Evolutionary conservation across 2,113 vertebrate genomes (phyloP).

Genomic region (Pandion haliaetus): DNA sequence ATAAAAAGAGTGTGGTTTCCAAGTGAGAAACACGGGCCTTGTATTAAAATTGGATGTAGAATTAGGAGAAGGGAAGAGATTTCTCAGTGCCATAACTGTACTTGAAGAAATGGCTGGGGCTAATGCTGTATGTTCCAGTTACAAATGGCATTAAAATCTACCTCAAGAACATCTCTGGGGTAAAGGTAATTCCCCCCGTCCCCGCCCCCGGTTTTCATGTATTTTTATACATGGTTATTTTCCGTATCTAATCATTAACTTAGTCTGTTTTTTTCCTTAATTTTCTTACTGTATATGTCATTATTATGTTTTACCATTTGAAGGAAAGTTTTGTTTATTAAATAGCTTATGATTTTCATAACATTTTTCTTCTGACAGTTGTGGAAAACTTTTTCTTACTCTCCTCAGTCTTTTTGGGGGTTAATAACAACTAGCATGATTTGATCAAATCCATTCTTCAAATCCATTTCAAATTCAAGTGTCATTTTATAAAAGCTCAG

Average conservation of each 20-base stretch:
- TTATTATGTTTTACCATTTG: background rate
- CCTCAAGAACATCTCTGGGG: background rate
- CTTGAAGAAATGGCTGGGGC: background rate
- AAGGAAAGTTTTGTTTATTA: background rate
- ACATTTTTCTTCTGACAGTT: background rate
- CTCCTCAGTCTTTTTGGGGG: background rate
- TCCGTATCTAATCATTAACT: background rate
- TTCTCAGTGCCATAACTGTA: background rate
- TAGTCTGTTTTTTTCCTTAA: background rate
- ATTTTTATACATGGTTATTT: background rate
- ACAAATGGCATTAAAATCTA: background rate
- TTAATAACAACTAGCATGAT: background rate
- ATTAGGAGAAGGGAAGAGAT: background rate
- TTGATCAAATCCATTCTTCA: background rate
- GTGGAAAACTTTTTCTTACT: background rate
- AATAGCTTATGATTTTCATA: background rate
- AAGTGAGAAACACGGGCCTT: background rate
- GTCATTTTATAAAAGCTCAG: background rate
- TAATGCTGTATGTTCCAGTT: background rate
- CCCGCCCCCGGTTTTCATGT: rapidly evolving
- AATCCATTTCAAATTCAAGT: background rate
- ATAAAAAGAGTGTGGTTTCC: background rate
- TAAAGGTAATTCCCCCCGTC: background rate
- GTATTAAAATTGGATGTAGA: background rate
- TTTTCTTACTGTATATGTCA: background rate